Conservation (phyloP, 2,113 vertebrate species). For the Chlamydotis undulata region DNA sequence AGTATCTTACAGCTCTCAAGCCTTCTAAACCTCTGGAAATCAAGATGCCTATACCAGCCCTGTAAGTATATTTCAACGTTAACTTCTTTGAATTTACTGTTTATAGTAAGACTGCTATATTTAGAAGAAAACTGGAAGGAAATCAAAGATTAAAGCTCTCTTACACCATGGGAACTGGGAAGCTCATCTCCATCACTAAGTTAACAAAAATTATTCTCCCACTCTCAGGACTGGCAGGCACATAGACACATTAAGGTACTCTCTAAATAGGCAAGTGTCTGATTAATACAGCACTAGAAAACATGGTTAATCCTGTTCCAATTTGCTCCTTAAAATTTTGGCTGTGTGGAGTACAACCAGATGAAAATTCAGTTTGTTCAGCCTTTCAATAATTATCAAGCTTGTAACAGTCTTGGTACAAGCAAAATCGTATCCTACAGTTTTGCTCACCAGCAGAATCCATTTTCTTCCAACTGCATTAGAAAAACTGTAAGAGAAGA, state of each 20-base stretch:
- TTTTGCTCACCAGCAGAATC: background rate
- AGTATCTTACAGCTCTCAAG: background rate
- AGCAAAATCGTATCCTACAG: background rate
- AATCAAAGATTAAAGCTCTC: background rate
- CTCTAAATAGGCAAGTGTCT: background rate
- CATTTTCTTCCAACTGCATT: background rate
- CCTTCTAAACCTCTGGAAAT: background rate
- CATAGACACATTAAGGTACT: background rate
- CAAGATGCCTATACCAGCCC: background rate
- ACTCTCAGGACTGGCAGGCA: background rate
- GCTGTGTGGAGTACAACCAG: background rate
- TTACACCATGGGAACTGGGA: background rate
- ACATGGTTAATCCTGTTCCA: background rate
- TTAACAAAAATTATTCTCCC: background rate
- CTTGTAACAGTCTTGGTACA: background rate
- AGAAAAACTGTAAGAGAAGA: background rate
- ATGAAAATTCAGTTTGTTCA: background rate
- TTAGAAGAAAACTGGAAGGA: background rate
- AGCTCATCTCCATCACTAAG: background rate
- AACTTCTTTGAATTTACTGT: background rate
- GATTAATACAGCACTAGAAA: background rate
- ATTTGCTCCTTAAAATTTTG: background rate
- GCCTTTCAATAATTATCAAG: background rate
- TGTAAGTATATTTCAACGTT: background rate
- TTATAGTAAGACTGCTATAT: background rate